Base-by-base conservation (phyloP, 2,797 vertebrate genomes). In the Decapterus maruadsi region DNA sequence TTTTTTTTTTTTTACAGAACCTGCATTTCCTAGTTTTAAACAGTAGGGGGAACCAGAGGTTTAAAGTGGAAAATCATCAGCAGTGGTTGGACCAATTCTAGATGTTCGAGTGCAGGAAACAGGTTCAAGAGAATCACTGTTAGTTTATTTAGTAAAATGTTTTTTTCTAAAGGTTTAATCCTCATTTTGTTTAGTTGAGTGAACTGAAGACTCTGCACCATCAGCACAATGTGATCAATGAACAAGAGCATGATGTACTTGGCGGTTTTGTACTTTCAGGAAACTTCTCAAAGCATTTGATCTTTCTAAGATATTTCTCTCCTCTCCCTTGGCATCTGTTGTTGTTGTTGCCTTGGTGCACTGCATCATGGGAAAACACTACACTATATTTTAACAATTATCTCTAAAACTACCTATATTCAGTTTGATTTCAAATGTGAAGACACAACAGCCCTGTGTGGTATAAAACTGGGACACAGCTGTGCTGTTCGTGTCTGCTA, bases 11-110 rank as follows among this genome's bases (percentile, higher is more conserved):
- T 69, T 2, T 16, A 51, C 19, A 62, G 8, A 59, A 64, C 8
- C 7, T 90, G 80, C 73, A 87, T 22, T 79, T 56, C 48, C 48
- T 12, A 0, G 0, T 8, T 77, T 0, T 43, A 34, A 54, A 0
- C 91, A 85, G 40, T 70, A 86, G 92, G 62, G 57, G 92, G 86
- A 66, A 65, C 43, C 42, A 89, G 69, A 83, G 63, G 9, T 29
- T 87, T 26, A 62, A 17, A 74, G 20, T 64, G 12, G 11, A 77
- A 36, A 36, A n/a, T 53, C 6, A 9, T 10, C 8, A 8, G n/a
- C 8, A 12, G 48, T 12, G 53, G 4, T 20, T 2, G 4, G 65
- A 56, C 58, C 59, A 65, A 8, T 8, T 42, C 6, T 13, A n/a
- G 29, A 22, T n/a, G 66, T 1, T 10, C 2, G 17, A n/a, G 17